Conservation (phyloP, 1,140 invertebrate genomes). For the Bombus superbus region DNA sequence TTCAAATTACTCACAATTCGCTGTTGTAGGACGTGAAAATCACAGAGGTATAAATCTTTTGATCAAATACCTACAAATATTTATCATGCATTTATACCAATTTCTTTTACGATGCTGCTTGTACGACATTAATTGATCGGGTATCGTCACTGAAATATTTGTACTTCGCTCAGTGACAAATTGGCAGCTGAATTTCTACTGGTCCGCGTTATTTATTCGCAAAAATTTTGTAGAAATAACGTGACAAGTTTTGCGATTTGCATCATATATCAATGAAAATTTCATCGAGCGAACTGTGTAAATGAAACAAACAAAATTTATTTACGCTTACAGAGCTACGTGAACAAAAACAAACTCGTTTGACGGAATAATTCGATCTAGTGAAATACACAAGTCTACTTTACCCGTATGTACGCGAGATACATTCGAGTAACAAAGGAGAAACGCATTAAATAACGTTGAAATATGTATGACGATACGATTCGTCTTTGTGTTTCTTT, state of each 20-base stretch:
- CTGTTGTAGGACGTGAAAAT: background rate
- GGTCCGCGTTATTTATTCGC: background rate
- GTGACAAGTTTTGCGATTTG: background rate
- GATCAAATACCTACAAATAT: background rate
- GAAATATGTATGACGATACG: conserved; percentile 22
- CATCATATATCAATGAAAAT: background rate
- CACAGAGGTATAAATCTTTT: background rate
- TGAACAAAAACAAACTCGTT: conserved; percentile 13
- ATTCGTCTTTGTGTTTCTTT: conserved; percentile 3
- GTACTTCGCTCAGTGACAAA: background rate
- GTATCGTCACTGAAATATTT: background rate
- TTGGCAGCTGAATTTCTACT: background rate
- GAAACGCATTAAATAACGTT: background rate
- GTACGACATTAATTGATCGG: background rate
- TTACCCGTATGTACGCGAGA: too few species aligned
- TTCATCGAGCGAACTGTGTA: background rate
- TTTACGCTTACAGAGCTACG: background rate
- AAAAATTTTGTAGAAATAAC: background rate
- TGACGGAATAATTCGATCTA: background rate
- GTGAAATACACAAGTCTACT: background rate
- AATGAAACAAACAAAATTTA: conserved; percentile 25
- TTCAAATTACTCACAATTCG: background rate
- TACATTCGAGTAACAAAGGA: background rate
- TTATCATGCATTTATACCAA: background rate
- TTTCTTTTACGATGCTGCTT: too few species aligned